Percentiles rank a stretch among this genome's conserved stretches.
These are phyloP conservation scores for Drosophila ercepeae DNA, from an alignment of 1,140 invertebrate species.

Conservation along the genomic window DNA sequence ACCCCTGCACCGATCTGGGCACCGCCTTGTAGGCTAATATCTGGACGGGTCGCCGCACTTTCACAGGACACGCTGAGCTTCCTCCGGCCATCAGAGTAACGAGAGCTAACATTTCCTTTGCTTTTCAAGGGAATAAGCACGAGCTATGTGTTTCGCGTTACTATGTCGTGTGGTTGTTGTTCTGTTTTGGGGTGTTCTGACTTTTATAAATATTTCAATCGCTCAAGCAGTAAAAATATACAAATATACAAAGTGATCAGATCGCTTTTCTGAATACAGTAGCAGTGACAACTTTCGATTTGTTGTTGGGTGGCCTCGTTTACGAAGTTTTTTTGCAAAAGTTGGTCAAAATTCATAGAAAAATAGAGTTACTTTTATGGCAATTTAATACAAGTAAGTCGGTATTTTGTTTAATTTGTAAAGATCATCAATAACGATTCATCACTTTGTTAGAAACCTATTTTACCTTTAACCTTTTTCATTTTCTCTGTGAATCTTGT, in stretches of 20 bases:
- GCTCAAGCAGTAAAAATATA: not conserved
- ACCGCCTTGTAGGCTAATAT: not conserved
- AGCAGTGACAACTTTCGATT: slow-evolving; percentile 5
- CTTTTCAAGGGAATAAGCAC: not conserved
- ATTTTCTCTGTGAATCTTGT: not conserved
- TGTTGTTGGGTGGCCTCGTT: too few species aligned
- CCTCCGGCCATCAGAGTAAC: slow-evolving; percentile 10
- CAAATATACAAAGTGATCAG: slow-evolving; percentile 12
- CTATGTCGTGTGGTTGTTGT: not conserved
- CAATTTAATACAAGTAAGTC: too few species aligned
- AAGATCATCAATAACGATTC: too few species aligned
- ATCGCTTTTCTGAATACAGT: slow-evolving; percentile 9
- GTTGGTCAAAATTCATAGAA: too few species aligned
- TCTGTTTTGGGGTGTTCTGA: not conserved
- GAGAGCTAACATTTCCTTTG: slow-evolving; percentile 1
- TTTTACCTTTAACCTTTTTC: not conserved
- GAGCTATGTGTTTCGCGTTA: not conserved
- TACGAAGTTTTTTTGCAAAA: too few species aligned
- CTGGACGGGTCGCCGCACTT: not conserved
- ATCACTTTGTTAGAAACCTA: too few species aligned
- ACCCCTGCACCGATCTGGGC: slow-evolving; percentile 17
- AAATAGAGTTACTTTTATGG: too few species aligned
- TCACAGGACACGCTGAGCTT: not conserved
- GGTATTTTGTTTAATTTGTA: too few species aligned
- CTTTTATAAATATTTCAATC: slow-evolving; percentile 6